Evolutionary conservation across 2,888 invertebrate species (phyloP).

Genomic region (Brachypalpus laphriformis): DNA sequence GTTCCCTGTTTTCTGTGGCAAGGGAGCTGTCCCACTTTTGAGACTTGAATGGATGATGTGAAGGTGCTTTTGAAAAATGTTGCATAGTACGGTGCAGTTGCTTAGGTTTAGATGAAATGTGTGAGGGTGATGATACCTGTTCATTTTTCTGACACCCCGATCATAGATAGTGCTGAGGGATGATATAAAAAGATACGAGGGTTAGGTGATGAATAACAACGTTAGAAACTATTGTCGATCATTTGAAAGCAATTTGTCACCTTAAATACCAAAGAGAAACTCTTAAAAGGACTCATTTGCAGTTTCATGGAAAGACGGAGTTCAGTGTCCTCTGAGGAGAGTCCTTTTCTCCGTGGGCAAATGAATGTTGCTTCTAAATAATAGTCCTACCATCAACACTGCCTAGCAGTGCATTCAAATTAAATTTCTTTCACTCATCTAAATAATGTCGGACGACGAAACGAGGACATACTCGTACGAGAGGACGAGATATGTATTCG

Average conservation of each 20-base stretch:
- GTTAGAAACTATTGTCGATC: slow-evolving; percentile 30
- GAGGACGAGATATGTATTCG: background rate
- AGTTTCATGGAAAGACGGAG: no score
- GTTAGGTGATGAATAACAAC: slow-evolving; percentile 43
- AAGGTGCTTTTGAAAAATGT: slow-evolving; percentile 45
- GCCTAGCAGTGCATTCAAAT: slow-evolving; percentile 28
- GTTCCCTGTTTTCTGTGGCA: slow-evolving; percentile 42
- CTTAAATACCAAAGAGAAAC: background rate
- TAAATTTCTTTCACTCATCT: slow-evolving; percentile 32
- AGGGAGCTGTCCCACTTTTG: slow-evolving; percentile 43
- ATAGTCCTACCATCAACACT: background rate
- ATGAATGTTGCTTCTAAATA: no score
- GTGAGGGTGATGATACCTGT: slow-evolving; percentile 36
- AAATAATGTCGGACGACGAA: background rate
- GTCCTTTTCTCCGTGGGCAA: no score
- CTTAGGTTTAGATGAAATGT: background rate
- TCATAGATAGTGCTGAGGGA: slow-evolving; percentile 35
- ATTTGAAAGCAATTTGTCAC: slow-evolving; percentile 34
- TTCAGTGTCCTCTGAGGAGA: slow-evolving; percentile 11
- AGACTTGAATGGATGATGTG: slow-evolving; percentile 49
- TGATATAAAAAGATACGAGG: background rate
- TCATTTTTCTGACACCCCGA: slow-evolving; percentile 48
- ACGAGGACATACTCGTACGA: slow-evolving; percentile 35
- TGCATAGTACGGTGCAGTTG: slow-evolving; percentile 8
- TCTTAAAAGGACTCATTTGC: background rate